phyloP scores from a whole-genome alignment of 2,113 vertebrate species.

The Psittacula cyanocephala region DNA sequence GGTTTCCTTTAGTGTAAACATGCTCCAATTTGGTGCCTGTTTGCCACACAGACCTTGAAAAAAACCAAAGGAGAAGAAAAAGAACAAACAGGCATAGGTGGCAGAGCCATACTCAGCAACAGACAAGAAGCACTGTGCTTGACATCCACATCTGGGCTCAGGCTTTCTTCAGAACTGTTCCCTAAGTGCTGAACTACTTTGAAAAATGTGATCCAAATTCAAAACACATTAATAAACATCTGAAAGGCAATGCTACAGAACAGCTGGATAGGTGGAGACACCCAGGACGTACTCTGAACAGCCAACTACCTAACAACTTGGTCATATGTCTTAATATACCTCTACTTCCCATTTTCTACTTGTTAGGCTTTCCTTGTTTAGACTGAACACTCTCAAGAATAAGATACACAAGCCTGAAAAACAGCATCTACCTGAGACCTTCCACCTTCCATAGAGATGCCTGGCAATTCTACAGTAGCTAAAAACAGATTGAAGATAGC shows the following conservation, averaged over 20 bases:
- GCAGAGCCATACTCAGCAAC: rapidly evolving
- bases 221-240: neutral
- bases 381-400: neutral
- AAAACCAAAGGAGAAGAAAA: neutral
- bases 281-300: neutral
- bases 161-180: neutral
- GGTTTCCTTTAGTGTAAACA: conserved; percentile 16
- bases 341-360: neutral
- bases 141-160: neutral
- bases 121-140: neutral
- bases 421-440: neutral
- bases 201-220: neutral
- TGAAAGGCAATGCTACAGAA: neutral
- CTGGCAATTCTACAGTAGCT: neutral
- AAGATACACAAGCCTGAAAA: neutral
- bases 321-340: neutral
- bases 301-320: neutral
- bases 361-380: neutral
- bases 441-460: neutral
- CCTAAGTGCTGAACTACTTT: neutral
- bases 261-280: neutral
- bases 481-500: neutral
- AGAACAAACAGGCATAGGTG: neutral
- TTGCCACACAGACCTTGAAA: neutral
- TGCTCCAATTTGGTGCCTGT: neutral